These are phyloP conservation scores for Drosophila atroscutellata DNA, from an alignment of 2,888 invertebrate genomes.

Conservation along the genomic window DNA sequence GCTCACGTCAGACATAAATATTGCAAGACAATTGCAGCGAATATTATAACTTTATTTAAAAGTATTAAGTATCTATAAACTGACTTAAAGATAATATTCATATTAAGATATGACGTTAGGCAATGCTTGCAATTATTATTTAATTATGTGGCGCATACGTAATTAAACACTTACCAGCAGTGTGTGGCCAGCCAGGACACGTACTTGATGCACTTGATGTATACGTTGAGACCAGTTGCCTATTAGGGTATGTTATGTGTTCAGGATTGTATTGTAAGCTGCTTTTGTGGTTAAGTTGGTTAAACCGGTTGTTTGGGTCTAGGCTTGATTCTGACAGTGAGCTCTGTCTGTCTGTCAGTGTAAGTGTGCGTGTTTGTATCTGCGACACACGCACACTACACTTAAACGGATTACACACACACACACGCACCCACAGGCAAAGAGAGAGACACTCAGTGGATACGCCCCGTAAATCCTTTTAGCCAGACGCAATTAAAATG, in stretches of 20 bases:
- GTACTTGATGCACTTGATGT: slow-evolving; percentile 16
- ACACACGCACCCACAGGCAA: slow-evolving; percentile 1
- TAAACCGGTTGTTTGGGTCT: slow-evolving; percentile 43
- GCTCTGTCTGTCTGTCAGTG: not conserved
- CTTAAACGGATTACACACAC: slow-evolving; percentile 25
- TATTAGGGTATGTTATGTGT: slow-evolving; percentile 2
- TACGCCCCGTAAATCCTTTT: slow-evolving; percentile 49
- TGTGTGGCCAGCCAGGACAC: slow-evolving; percentile 15
- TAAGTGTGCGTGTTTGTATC: slow-evolving; percentile 20
- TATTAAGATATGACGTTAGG: not conserved
- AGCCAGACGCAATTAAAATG: slow-evolving; percentile 66
- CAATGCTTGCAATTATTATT: not conserved
- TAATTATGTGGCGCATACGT: slow-evolving; percentile 26
- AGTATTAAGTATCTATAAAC: not conserved
- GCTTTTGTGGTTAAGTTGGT: slow-evolving; percentile 42
- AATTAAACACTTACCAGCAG: slow-evolving; percentile 44
- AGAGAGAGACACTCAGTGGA: slow-evolving; percentile 7
- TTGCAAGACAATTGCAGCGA: not conserved
- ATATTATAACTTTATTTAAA: not conserved
- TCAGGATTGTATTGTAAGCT: slow-evolving; percentile 45
- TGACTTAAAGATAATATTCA: not conserved
- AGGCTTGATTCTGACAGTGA: slow-evolving; percentile 7
- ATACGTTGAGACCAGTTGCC: not conserved
- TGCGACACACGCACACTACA: slow-evolving; percentile 32
- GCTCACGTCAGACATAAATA: not conserved